Percentiles rank a stretch among this genome's conserved stretches.
These are phyloP conservation scores for Propithecus perrieri DNA, from an alignment of 2,797 vertebrate genomes.

Conservation along the genomic window DNA sequence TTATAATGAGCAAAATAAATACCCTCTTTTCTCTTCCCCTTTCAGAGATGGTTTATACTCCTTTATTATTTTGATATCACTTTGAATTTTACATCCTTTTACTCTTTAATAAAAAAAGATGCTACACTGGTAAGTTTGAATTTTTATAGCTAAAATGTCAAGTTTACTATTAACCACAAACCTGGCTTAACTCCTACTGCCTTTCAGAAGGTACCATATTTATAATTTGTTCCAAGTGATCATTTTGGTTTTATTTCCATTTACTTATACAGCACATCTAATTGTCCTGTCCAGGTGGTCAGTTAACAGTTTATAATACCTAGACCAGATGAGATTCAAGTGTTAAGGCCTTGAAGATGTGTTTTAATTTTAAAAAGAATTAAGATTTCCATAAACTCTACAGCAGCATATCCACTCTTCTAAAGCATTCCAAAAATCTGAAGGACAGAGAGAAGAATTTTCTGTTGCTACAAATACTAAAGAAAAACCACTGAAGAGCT, in stretches of 20 bases:
- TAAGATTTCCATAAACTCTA: slow-evolving; percentile 39
- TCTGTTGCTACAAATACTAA: slow-evolving; percentile 25
- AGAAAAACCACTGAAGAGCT: slow-evolving; percentile 36
- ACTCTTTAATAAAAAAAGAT: slow-evolving; percentile 16
- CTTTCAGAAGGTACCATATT: neutral
- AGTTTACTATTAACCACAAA: slow-evolving; percentile 36
- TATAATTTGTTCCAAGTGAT: slow-evolving; percentile 29
- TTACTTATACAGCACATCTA: slow-evolving; percentile 1
- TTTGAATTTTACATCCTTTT: neutral
- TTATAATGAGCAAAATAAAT: slow-evolving; percentile 9
- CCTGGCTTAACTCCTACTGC: neutral
- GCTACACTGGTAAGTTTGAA: neutral
- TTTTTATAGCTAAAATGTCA: slow-evolving; percentile 42
- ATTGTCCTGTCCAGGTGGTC: slow-evolving; percentile 14
- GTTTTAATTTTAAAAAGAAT: slow-evolving; percentile 55
- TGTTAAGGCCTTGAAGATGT: slow-evolving; percentile 14
- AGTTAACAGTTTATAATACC: slow-evolving; percentile 55
- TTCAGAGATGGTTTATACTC: neutral
- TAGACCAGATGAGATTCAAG: slow-evolving; percentile 25
- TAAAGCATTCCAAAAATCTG: slow-evolving; percentile 52
- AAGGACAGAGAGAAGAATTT: slow-evolving; percentile 51
- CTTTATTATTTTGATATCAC: neutral
- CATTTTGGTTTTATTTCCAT: slow-evolving; percentile 37
- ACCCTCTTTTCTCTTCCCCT: neutral
- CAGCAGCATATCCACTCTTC: neutral